Base-by-base conservation (phyloP, 2,888 invertebrate species). In the Crocallis elinguaria region DNA sequence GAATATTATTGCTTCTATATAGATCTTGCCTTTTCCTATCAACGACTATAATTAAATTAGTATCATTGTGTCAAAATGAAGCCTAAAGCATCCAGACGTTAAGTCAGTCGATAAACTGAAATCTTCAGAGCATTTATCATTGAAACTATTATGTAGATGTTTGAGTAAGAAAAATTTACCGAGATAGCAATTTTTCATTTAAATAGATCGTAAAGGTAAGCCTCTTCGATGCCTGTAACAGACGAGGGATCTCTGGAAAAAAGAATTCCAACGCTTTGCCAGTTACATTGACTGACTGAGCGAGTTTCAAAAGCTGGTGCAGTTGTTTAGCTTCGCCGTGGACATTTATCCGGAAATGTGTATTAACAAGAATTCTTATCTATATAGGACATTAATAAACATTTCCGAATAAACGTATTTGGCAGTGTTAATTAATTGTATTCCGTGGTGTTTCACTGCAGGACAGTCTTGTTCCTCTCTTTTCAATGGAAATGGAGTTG, bases 121-220 rank as follows among this genome's bases (percentile, higher is more conserved):
- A 38, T 30, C 21, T 50, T 35, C 6, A 44, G 16, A 17, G 7
- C 39, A 35, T 41, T 41, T 45, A 35, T 49, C 44, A 39, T 17
- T 35, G 11, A 45, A 52, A 52, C 52, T 52, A 46, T 52, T 46
- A 52, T 37, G 27, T 11, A 44, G 38, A 49, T 35, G 19, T 42
- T 49, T 39, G 16, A 37, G 51, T 49, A 19, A 42, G 35, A 49
- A 43, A 7, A 51, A 41, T 43, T 52, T 49, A 43, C 14, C 16
- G 30, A 27, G 30, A 35, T 46, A 21, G 32, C 46, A 52, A 57
- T 48, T 57, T 57, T 60, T 57, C 52, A 61, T 61, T 52, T 33
- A 38, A 61, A 55, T 57, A 55, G 51, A 58, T 58, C 48, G 49
- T 49, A 51, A 51, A 55, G 46, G 50, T 56, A 55, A 58, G 55